Percentiles rank a stretch among this genome's conserved stretches.
These are phyloP conservation scores for Cheilosia scutellata DNA, from an alignment of 2,888 invertebrate genomes.

Conservation along the genomic window DNA sequence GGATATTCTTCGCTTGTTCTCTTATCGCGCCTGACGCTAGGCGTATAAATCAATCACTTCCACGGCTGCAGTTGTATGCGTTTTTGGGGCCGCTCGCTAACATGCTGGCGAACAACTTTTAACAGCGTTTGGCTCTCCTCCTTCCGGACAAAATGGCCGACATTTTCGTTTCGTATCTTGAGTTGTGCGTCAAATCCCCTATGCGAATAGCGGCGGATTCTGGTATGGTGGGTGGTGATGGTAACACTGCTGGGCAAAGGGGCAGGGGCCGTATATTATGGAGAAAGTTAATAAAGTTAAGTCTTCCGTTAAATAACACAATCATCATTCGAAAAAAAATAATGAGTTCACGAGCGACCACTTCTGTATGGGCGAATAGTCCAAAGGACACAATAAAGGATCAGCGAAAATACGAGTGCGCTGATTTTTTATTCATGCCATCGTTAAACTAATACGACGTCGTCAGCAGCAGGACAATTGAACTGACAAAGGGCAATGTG, in stretches of 20 bases:
- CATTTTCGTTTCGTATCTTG: constrained; percentile 47
- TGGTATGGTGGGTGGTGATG: neutral
- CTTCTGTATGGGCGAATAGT: constrained; percentile 28
- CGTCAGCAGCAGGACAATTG: constrained; percentile 69
- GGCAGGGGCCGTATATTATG: constrained; percentile 22
- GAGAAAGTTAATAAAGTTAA: constrained; percentile 75
- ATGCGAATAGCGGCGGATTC: neutral
- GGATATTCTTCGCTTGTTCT: constrained; percentile 77
- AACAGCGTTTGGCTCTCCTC: constrained; percentile 42
- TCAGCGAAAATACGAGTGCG: constrained; percentile 61
- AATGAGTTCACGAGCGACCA: constrained; percentile 72
- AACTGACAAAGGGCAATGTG: constrained; percentile 11
- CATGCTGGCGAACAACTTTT: constrained; percentile 46
- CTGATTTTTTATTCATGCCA: constrained; percentile 71
- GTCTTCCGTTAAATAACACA: constrained; percentile 76
- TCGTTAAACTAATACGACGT: constrained; percentile 70
- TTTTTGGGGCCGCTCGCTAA: constrained; percentile 40
- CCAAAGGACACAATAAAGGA: constrained; percentile 57
- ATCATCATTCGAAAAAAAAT: constrained; percentile 70
- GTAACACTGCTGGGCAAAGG: neutral
- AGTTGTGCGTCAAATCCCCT: constrained; percentile 22
- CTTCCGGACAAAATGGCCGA: constrained; percentile 72
- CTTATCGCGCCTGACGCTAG: constrained; percentile 76
- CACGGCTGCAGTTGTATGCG: constrained; percentile 59
- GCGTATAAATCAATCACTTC: constrained; percentile 77